Evolutionary conservation across 2,797 vertebrate genomes (phyloP).

Genomic region (Sebastes baramenuke): DNA sequence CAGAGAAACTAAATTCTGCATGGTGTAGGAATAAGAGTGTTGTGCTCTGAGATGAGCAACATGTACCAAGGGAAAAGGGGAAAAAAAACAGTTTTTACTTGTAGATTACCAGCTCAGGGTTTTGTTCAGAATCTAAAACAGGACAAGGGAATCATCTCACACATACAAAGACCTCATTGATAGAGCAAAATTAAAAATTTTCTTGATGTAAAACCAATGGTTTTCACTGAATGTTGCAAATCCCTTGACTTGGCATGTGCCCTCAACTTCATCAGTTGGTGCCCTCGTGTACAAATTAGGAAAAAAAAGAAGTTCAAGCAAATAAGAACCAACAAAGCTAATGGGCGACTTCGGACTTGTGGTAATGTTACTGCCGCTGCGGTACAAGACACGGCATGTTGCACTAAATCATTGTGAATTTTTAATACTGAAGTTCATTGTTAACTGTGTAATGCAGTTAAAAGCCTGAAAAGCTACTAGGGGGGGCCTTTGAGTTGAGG

Average conservation of each 20-base stretch:
- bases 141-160: background rate
- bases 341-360: background rate
- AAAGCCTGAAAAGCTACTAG: no score
- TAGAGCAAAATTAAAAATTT: background rate
- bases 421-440: accelerated
- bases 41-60: slow-evolving; percentile 22
- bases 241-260: background rate
- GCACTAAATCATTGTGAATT: no score
- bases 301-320: background rate
- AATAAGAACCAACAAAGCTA: background rate
- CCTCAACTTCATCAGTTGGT: background rate
- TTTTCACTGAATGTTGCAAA: background rate
- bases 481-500: no score
- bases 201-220: background rate
- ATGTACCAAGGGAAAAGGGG: background rate
- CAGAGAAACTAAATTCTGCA: slow-evolving; percentile 53
- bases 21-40: slow-evolving; percentile 21
- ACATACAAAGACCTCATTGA: background rate
- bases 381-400: no score
- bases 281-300: background rate
- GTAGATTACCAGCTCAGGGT: background rate
- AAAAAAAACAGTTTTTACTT: background rate
- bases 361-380: no score
- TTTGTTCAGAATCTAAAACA: background rate
- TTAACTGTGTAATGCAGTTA: no score